Evolutionary conservation across 2,888 invertebrate genomes (phyloP).

Genomic region (Scaptomyza parva): DNA sequence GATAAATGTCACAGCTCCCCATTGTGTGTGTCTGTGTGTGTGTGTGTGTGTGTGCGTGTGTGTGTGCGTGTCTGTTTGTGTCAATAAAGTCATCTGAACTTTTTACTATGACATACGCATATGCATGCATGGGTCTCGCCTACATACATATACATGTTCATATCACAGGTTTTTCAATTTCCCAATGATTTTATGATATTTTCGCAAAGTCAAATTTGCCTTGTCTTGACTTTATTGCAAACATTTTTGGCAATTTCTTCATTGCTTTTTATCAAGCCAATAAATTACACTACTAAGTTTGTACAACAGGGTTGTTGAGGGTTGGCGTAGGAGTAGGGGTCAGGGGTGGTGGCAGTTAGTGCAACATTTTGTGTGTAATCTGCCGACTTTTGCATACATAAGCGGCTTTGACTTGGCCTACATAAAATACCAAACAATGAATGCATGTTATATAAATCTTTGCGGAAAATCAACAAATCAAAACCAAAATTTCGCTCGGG

Average conservation of each 20-base stretch:
- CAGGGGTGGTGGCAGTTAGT: slow-evolving; percentile 5
- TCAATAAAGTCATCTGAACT: slow-evolving; percentile 54
- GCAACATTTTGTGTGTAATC: slow-evolving; percentile 66
- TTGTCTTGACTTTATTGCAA: slow-evolving; percentile 42
- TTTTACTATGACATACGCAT: slow-evolving; percentile 8
- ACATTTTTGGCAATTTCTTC: slow-evolving; percentile 67
- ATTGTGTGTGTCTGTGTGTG: slow-evolving; percentile 49
- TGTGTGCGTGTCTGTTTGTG: slow-evolving; percentile 22
- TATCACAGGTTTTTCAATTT: slow-evolving; percentile 46
- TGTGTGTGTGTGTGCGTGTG: neutral
- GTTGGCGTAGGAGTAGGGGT: neutral
- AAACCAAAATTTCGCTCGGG: slow-evolving; percentile 36
- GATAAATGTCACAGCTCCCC: slow-evolving; percentile 63
- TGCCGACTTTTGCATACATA: slow-evolving; percentile 67
- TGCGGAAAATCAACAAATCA: slow-evolving; percentile 71
- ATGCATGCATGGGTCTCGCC: neutral
- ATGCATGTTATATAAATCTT: slow-evolving; percentile 42
- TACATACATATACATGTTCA: slow-evolving; percentile 4
- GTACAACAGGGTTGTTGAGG: neutral
- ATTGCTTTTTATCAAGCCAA: slow-evolving; percentile 68
- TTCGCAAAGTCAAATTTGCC: slow-evolving; percentile 59
- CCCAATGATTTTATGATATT: slow-evolving; percentile 64
- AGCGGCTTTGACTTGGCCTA: slow-evolving; percentile 72
- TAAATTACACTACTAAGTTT: slow-evolving; percentile 63
- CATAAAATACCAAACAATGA: slow-evolving; percentile 41